A percentile compares a stretch with the other conserved stretches of the same genome.
Evolutionary conservation across 2,113 vertebrate genomes (phyloP).

Genomic region (Ornithorhynchus anatinus): DNA sequence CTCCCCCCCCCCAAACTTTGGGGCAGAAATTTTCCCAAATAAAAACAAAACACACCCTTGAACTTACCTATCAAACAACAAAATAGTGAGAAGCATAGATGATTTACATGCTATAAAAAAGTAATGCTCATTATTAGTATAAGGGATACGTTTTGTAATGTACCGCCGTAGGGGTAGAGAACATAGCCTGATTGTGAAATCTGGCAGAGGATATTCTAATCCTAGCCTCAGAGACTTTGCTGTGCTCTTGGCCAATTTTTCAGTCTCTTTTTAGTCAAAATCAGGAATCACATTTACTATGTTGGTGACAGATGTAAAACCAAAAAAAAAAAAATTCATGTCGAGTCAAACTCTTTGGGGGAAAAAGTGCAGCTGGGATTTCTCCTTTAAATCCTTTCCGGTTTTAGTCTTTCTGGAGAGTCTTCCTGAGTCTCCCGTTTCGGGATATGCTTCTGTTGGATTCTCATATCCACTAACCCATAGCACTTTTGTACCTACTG

Average conservation of each 20-base stretch:
- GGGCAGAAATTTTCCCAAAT: no score
- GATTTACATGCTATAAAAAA: conserved; percentile 13
- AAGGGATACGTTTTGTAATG: conserved; percentile 2
- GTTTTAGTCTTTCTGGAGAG: neutral
- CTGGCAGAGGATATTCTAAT: conserved; percentile 1
- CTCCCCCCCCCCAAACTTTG: no score
- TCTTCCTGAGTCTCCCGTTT: neutral
- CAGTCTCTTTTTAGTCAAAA: neutral
- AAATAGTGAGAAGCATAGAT: neutral
- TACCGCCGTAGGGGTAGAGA: neutral
- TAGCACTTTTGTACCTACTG: no score
- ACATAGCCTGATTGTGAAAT: conserved; percentile 3
- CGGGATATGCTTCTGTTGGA: neutral
- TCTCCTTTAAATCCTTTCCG: neutral
- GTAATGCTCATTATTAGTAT: conserved; percentile 8
- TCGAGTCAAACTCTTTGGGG: neutral
- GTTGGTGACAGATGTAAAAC: neutral
- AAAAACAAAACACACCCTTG: no score
- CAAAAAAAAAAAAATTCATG: neutral
- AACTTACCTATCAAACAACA: conserved; percentile 19
- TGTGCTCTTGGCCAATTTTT: neutral
- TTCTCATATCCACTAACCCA: no score
- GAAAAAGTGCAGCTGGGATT: neutral
- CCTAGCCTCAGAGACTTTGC: neutral
- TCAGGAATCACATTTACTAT: neutral